Base-by-base conservation (phyloP, 2,797 vertebrate genomes). In the Crax fasciolata region DNA sequence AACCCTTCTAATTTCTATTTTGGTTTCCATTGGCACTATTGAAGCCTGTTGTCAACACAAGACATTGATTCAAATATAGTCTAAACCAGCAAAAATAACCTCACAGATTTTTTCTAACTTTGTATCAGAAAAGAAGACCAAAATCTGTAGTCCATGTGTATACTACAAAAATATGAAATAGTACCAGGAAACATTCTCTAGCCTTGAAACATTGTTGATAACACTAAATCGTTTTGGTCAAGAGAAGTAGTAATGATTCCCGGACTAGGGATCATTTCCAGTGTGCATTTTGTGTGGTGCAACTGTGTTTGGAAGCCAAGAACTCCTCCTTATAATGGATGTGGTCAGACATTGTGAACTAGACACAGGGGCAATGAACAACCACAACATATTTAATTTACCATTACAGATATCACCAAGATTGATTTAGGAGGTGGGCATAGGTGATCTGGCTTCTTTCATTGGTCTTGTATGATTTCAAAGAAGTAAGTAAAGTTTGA, bases 291-390 rank as follows among this genome's bases (percentile, higher is more conserved):
- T 84, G 2, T 10, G 15, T 28, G 17, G 2, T 16, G 10, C 2
- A 5, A 51, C 1, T 30, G 8, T 27, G 12, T 25, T 68, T 61
- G 49, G 5, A 6, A 24, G 5, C 12, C 3, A 51, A 77, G 35
- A 63, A 11, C 7, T 71, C 21, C 7, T 46, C 10, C 10, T 24
- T 57, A 4, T 8, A n/a, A 46, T n/a, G 20, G 6, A 49, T 63
- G 8, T 25, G 39, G 15, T 2, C 61, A 38, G 79, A 88, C 4
- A 10, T 4, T 1, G 5, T 44, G 6, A 35, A 28, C 20, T 58
- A 3, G 0, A 4, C 59, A 62, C 14, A 13, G 17, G 30, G 59
- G 32, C 24, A 38, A 5, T 7, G 39, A 46, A 46, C 1, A 1
- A 2, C 14, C 67, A 35, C 10, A 12, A 1, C 11, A 58, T n/a